Conservation (phyloP, 2,888 invertebrate genomes). For the Congeria kusceri region DNA sequence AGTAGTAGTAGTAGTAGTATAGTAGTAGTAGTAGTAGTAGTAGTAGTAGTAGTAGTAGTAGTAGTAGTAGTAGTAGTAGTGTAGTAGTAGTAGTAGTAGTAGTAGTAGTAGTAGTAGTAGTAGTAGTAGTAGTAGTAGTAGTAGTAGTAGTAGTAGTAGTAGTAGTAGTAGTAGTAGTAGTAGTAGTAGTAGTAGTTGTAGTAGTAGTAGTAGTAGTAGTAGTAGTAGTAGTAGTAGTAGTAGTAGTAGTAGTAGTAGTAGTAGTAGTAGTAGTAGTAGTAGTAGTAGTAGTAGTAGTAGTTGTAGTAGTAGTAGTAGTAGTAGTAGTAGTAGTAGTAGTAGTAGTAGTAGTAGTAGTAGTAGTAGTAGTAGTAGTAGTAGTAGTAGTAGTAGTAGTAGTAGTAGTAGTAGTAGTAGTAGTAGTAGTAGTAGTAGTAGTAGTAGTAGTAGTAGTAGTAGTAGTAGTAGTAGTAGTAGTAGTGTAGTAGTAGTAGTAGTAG, state of each 20-base stretch:
- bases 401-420: slow-evolving; percentile 18
- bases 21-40: too few species aligned
- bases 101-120: slow-evolving; percentile 34
- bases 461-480: too few species aligned
- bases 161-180: slow-evolving; percentile 10
- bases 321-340: slow-evolving; percentile 24
- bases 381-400: slow-evolving; percentile 19
- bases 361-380: neutral
- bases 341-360: slow-evolving; percentile 28
- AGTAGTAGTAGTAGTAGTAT: too few species aligned
- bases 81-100: slow-evolving; percentile 17
- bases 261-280: slow-evolving; percentile 23
- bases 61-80: too few species aligned
- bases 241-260: slow-evolving; percentile 15
- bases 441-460: slow-evolving; percentile 41
- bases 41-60: too few species aligned
- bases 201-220: neutral
- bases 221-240: neutral
- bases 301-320: slow-evolving; percentile 26
- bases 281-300: slow-evolving; percentile 18
- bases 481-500: slow-evolving; percentile 39
- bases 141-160: slow-evolving; percentile 33
- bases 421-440: slow-evolving; percentile 38
- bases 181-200: slow-evolving; percentile 9
- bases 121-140: slow-evolving; percentile 33